Evolutionary conservation across 2,888 invertebrate species (phyloP).

Genomic region (Fragum whitleyi): DNA sequence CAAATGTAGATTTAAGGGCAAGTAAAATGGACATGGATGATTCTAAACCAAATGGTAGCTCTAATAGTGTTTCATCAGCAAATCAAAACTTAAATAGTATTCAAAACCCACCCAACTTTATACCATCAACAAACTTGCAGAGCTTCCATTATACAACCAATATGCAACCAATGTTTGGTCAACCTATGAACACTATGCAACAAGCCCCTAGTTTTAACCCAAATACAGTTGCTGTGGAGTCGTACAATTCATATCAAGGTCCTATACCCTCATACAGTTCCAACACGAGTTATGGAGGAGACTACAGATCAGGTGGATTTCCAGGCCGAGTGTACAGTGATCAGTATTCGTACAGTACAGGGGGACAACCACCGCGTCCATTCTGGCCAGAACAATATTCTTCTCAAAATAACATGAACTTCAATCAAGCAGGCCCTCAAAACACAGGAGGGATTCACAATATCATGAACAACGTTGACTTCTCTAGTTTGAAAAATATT

Average conservation of each 20-base stretch:
- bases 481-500: conserved; percentile 62
- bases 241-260: conserved; percentile 28
- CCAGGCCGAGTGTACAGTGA: conserved; percentile 12
- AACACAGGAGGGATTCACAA: conserved; percentile 35
- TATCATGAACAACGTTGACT: conserved; percentile 58
- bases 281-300: conserved; percentile 18
- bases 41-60: no score
- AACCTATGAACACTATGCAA: neutral
- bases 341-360: conserved; percentile 24
- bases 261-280: conserved; percentile 30
- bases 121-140: neutral
- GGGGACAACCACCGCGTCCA: neutral
- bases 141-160: conserved; percentile 7
- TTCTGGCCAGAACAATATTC: neutral
- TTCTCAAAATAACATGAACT: neutral
- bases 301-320: conserved; percentile 37
- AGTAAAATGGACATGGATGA: neutral
- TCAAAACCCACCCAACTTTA: neutral
- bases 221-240: conserved; percentile 9
- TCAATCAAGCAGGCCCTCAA: neutral
- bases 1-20: neutral
- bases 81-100: neutral
- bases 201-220: conserved; percentile 24
- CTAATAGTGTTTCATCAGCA: neutral
- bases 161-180: neutral